Evolutionary conservation across 2,113 vertebrate species (phyloP).

Genomic region (Gnathochromis pfefferi): DNA sequence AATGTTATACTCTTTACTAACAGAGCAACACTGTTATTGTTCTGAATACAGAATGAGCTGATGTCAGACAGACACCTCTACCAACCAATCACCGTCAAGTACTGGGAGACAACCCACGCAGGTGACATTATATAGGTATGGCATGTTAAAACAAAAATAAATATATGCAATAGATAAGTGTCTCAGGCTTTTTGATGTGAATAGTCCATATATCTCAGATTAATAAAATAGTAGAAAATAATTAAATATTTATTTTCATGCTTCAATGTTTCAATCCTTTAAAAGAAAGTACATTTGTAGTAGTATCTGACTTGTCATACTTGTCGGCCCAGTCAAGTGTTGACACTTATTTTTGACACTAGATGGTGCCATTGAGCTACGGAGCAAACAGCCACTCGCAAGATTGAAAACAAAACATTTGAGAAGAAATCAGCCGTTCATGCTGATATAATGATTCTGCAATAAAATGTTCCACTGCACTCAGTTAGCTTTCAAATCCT

Average conservation of each 20-base stretch:
- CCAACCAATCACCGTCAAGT: not conserved
- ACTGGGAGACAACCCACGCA: not conserved
- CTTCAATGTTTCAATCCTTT: rapidly evolving
- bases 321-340: not conserved
- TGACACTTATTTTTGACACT: not conserved
- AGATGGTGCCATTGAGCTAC: constrained; percentile 14
- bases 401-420: not conserved
- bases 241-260: not conserved
- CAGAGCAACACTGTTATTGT: not conserved
- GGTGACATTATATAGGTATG: not conserved
- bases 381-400: not conserved
- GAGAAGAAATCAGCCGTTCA: not conserved
- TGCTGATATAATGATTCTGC: not conserved
- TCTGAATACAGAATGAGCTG: not conserved
- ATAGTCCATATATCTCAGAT: not conserved
- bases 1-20: not conserved
- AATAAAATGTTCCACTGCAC: not conserved
- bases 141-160: not conserved
- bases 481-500: not conserved
- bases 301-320: not conserved
- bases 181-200: not conserved
- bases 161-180: not conserved
- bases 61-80: not conserved
- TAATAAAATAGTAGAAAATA: not conserved
- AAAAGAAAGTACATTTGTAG: not conserved